Conservation (phyloP, 2,888 invertebrate species). For the Noctua pronuba region DNA sequence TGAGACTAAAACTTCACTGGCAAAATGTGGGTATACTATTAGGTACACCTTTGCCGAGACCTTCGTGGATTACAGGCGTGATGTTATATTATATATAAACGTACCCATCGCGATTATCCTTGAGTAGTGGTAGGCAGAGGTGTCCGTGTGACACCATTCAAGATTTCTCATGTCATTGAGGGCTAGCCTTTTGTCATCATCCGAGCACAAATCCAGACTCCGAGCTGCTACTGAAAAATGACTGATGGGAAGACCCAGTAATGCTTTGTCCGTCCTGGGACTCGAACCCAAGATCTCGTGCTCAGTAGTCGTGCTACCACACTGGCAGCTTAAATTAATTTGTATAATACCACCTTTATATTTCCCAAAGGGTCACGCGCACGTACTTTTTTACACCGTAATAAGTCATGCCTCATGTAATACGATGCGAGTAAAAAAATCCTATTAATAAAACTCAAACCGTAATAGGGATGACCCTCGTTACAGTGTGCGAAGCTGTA, state of each 20-base stretch:
- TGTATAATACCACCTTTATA: background rate
- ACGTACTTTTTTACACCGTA: slow-evolving; percentile 15
- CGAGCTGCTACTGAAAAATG: background rate
- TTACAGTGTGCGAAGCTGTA: background rate
- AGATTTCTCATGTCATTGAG: too few species aligned
- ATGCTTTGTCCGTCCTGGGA: background rate
- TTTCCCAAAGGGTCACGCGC: background rate
- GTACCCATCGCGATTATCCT: background rate
- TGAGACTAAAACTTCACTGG: too few species aligned
- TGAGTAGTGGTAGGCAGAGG: background rate
- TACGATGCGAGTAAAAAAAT: slow-evolving; percentile 8
- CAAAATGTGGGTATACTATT: too few species aligned
- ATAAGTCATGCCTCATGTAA: slow-evolving; percentile 22
- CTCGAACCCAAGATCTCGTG: background rate
- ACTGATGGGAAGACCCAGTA: background rate
- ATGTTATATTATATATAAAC: background rate
- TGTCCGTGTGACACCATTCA: background rate
- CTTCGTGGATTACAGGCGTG: background rate
- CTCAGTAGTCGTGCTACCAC: background rate
- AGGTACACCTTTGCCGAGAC: background rate
- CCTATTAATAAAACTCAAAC: slow-evolving; percentile 28
- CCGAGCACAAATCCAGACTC: background rate
- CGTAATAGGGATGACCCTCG: slow-evolving; percentile 3
- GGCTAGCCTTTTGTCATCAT: background rate
- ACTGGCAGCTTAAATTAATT: background rate